Conservation (phyloP, 1,140 invertebrate species). For the Gryllus bimaculatus region DNA sequence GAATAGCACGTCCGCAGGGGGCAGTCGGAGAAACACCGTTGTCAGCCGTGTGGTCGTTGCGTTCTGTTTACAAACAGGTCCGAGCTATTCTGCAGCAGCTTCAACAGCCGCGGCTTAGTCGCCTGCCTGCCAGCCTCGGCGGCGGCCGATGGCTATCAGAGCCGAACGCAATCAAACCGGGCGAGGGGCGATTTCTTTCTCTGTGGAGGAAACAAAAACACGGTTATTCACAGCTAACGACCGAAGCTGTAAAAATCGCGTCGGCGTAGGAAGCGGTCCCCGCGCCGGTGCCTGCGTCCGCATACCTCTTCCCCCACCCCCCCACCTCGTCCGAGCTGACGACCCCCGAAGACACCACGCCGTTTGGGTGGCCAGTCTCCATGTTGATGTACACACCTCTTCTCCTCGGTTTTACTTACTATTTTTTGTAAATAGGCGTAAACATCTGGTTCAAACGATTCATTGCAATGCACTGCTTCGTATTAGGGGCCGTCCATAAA, state of each 20-base stretch:
- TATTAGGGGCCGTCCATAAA: too few species aligned
- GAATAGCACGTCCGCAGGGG: too few species aligned
- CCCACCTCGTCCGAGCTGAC: too few species aligned
- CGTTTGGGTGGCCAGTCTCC: not conserved
- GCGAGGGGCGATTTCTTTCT: not conserved
- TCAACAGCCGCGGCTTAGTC: not conserved
- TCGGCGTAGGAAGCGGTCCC: not conserved
- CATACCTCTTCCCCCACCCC: not conserved
- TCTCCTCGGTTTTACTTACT: not conserved
- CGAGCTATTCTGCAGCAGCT: not conserved
- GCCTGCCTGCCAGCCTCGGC: not conserved
- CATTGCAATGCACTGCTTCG: too few species aligned
- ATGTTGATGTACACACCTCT: not conserved
- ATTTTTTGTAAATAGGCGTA: too few species aligned
- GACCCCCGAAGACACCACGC: not conserved
- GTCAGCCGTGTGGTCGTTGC: too few species aligned
- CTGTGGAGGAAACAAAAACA: not conserved
- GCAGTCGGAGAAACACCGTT: too few species aligned
- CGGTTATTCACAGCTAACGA: not conserved
- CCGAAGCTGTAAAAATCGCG: not conserved
- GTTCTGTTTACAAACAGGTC: too few species aligned
- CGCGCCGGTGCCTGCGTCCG: not conserved
- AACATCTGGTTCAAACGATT: too few species aligned
- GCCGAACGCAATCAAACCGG: not conserved
- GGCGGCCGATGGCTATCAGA: not conserved